Conservation (phyloP, 1,140 invertebrate genomes). For the Saccostrea cuccullata region DNA sequence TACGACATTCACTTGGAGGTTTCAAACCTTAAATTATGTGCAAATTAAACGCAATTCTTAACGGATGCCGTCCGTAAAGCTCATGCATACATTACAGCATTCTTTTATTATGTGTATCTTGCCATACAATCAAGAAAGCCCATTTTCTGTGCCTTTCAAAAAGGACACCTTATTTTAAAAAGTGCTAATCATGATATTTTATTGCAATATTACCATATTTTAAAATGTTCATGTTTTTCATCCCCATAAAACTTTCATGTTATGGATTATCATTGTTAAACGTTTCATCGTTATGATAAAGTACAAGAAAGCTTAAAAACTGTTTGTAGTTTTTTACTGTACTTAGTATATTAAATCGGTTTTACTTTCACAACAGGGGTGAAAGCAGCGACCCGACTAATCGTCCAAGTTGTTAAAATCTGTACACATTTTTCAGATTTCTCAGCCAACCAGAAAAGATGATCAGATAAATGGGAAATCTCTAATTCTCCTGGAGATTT, state of each 20-base stretch:
- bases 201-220: conserved; percentile 28
- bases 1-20: conserved; percentile 2
- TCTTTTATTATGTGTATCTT: conserved; percentile 25
- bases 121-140: conserved; percentile 24
- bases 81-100: conserved; percentile 15
- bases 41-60: conserved; percentile 11
- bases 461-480: conserved; percentile 8
- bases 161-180: conserved; percentile 31
- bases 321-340: conserved; percentile 3
- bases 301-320: neutral
- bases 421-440: conserved; percentile 16
- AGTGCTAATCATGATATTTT: conserved; percentile 37
- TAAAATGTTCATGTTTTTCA: neutral
- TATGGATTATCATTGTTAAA: conserved; percentile 17
- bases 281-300: conserved; percentile 22
- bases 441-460: conserved; percentile 3
- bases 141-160: conserved; percentile 8
- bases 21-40: conserved; percentile 11
- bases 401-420: conserved; percentile 23
- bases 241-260: neutral
- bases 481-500: conserved; percentile 17
- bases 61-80: neutral
- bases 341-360: conserved; percentile 20
- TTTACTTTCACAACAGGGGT: conserved; percentile 5
- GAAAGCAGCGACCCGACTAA: conserved; percentile 7